phyloP scores from a whole-genome alignment of 2,113 vertebrate genomes.

The Mola mola region DNA sequence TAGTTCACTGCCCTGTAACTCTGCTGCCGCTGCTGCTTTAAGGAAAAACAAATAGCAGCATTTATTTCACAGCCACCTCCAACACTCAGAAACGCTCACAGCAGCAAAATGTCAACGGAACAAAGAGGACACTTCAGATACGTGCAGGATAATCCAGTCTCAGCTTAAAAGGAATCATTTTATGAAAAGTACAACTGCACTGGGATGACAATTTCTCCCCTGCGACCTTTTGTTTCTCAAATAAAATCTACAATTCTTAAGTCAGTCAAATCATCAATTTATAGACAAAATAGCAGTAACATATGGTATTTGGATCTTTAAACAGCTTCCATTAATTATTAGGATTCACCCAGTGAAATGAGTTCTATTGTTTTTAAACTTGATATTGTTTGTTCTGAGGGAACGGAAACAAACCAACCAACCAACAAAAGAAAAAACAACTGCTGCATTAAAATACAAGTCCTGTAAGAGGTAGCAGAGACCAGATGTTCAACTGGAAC shows the following conservation, averaged over 20 bases:
- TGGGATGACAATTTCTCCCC: not conserved
- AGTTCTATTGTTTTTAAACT: too few relatives aligned
- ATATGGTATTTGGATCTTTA: too few relatives aligned
- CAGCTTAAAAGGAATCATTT: not conserved
- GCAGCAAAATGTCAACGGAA: conserved; percentile 51
- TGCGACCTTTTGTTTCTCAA: not conserved
- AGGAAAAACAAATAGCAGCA: conserved; percentile 74
- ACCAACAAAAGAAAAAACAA: too few relatives aligned
- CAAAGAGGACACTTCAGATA: conserved; percentile 33
- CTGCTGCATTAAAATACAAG: too few relatives aligned
- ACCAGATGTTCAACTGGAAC: too few relatives aligned
- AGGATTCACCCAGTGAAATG: too few relatives aligned
- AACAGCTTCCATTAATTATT: too few relatives aligned
- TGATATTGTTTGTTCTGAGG: too few relatives aligned
- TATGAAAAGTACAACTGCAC: conserved; percentile 3
- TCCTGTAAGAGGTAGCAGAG: too few relatives aligned
- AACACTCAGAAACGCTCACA: conserved; percentile 31
- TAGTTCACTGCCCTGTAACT: conserved; percentile 84
- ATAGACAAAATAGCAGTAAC: too few relatives aligned
- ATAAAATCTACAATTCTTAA: not conserved
- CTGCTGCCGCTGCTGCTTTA: conserved; percentile 61
- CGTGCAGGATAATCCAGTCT: conserved; percentile 10
- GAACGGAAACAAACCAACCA: too few relatives aligned
- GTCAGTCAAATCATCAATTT: too few relatives aligned
- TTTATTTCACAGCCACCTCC: conserved; percentile 74